These are phyloP conservation scores for Danio albolineatus DNA, from an alignment of 2,797 vertebrate species.

Conservation along the genomic window DNA sequence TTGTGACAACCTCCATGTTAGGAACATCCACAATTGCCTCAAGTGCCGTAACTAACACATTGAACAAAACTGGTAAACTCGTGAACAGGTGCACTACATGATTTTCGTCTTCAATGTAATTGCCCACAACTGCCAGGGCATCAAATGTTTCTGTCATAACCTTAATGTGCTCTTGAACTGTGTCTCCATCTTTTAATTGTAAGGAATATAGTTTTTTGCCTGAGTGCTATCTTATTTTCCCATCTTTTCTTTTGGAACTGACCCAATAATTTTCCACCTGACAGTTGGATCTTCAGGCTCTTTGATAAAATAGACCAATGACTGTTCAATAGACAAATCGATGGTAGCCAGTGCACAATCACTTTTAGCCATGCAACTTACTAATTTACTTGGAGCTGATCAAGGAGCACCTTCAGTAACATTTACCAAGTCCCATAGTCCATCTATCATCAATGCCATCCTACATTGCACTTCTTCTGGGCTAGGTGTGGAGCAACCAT, in stretches of 20 bases:
- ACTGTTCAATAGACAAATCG: background rate
- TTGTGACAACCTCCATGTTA: background rate
- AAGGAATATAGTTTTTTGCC: too few species aligned
- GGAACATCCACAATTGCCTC: conserved; percentile 3
- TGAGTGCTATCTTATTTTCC: too few species aligned
- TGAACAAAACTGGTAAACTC: background rate
- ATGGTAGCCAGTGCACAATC: background rate
- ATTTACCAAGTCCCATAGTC: conserved; percentile 10
- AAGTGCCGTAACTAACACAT: background rate
- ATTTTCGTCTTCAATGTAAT: background rate
- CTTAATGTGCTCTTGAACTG: background rate
- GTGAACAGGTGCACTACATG: background rate
- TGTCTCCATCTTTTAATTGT: background rate
- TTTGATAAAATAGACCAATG: conserved; percentile 1
- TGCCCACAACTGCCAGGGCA: background rate
- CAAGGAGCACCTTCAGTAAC: background rate
- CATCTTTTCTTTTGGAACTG: conserved; percentile 4
- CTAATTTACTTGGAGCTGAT: background rate
- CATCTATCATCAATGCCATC: background rate
- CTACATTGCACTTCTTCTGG: background rate
- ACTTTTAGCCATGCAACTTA: background rate
- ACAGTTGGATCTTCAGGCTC: background rate
- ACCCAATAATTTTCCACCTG: background rate
- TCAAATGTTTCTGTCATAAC: background rate
- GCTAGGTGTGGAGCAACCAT: too few species aligned